Base-by-base conservation (phyloP, 2,888 invertebrate species). In the Drosophila suboccidentalis region DNA sequence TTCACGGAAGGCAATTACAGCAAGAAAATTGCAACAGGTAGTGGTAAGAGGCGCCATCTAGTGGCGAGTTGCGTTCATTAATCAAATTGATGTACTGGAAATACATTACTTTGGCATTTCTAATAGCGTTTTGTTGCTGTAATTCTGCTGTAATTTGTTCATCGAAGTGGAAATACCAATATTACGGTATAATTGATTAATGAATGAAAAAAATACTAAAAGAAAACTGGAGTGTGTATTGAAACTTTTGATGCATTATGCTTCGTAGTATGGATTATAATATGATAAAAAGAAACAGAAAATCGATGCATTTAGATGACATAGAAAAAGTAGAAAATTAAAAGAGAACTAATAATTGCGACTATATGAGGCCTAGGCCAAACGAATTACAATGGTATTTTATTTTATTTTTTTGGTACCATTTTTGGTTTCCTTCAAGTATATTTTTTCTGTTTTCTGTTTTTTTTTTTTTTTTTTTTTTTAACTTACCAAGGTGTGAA, bases 401-500 rank as follows among this genome's bases (percentile, higher is more conserved):
- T 46, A 22, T n/a, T 11, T 32, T 59, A 44, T 13, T 19, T 15
- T 32, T 59, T 49, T 13, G 49, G 49, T 71, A 75, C 82, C 80
- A 82, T 63, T 55, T 62, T 73, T 78, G 65, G 68, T 78, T 80
- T 81, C 75, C 71, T 81, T 67, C 62, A 64, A 76, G 73, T 73
- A 76, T 78, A 71, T 71, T 72, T 69, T 65, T 75, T 68, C 13
- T 36, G 13, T 63, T 66, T n/a, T n/a, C n/a, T n/a, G n/a, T n/a
- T n/a, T n/a, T 67, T 67, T 70, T 67, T 77, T 79, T 74, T 68
- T 62, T 67, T 65, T 83, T 87, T 94, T 94, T 94, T 94, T 95
- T 96, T 95, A 96, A 97, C 97, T 97, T 97, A 98, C 97, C 97
- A 96, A 96, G 97, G 97, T 95, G 97, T 97, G 96, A 97, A 97